These are phyloP conservation scores for Apistogramma diplotaenia DNA, from an alignment of 2,113 vertebrate species.

Conservation along the genomic window DNA sequence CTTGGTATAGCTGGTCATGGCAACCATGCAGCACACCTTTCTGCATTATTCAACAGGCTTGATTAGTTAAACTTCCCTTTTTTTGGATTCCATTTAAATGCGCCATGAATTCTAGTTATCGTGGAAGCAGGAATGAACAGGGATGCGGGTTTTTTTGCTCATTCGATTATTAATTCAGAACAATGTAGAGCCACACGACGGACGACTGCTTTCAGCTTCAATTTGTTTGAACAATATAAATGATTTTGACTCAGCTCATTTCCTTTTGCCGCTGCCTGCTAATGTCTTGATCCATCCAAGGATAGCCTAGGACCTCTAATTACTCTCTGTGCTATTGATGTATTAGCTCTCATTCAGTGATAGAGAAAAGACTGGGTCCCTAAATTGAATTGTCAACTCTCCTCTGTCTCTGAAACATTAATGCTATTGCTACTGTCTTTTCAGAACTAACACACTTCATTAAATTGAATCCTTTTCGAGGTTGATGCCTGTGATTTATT, in stretches of 20 bases:
- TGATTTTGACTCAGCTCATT: constrained; percentile 68
- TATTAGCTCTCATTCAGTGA: constrained; percentile 59
- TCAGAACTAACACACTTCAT: constrained; percentile 55
- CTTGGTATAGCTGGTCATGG: constrained; percentile 50
- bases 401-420: constrained; percentile 54
- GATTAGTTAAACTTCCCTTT: constrained; percentile 79
- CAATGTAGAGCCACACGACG: constrained; percentile 27
- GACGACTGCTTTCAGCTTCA: constrained; percentile 60
- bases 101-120: constrained; percentile 33
- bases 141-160: constrained; percentile 45
- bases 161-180: constrained; percentile 45
- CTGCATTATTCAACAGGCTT: constrained; percentile 78
- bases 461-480: constrained; percentile 39
- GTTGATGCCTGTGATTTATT: constrained; percentile 43
- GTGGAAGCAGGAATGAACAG: constrained; percentile 23
- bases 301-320: constrained; percentile 68
- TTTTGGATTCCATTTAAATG: constrained; percentile 65
- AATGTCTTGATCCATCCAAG: constrained; percentile 70
- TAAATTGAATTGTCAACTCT: constrained; percentile 61
- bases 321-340: constrained; percentile 64
- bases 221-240: constrained; percentile 73
- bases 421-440: constrained; percentile 41
- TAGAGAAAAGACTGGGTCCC: constrained; percentile 44
- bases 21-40: constrained; percentile 57
- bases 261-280: constrained; percentile 60